Evolutionary conservation across 2,113 vertebrate genomes (phyloP).

Genomic region (Heloderma charlesbogerti): DNA sequence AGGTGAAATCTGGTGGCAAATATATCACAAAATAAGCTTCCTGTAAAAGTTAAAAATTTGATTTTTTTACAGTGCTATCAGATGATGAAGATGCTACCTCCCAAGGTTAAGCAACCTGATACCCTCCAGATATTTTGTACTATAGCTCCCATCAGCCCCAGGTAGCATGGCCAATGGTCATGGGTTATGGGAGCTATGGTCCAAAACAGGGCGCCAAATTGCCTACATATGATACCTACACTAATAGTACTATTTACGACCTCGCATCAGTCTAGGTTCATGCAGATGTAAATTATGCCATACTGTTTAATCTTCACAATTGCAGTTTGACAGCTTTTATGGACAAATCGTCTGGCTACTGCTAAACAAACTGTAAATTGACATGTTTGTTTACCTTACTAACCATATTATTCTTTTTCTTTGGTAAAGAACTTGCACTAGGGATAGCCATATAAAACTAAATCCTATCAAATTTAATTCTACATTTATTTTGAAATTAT

Average conservation of each 20-base stretch:
- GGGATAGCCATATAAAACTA: slow-evolving; percentile 44
- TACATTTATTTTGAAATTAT: slow-evolving; percentile 44
- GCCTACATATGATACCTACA: too few relatives aligned
- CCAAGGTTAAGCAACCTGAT: background rate
- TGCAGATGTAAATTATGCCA: slow-evolving; percentile 25
- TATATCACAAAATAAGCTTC: background rate
- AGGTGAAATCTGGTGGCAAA: background rate
- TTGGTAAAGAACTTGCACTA: slow-evolving; percentile 41
- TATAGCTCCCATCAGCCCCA: too few relatives aligned
- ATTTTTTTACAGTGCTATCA: background rate
- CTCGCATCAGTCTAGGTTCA: slow-evolving; percentile 1
- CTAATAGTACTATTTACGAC: too few relatives aligned
- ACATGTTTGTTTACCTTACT: slow-evolving; percentile 13
- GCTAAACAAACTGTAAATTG: slow-evolving; percentile 34
- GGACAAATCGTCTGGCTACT: background rate
- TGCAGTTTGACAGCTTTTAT: background rate
- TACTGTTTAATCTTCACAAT: background rate
- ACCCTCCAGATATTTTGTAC: too few relatives aligned
- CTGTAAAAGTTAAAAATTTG: background rate
- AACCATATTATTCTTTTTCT: slow-evolving; percentile 26
- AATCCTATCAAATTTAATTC: slow-evolving; percentile 40
- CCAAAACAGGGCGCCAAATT: too few relatives aligned
- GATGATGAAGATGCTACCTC: background rate
- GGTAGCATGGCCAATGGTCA: too few relatives aligned
- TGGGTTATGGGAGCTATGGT: too few relatives aligned